A percentile compares a stretch with the other conserved stretches of the same genome.
phyloP scores from a whole-genome alignment of 2,888 invertebrate genomes.

The Trissoscelio sp. region DNA sequence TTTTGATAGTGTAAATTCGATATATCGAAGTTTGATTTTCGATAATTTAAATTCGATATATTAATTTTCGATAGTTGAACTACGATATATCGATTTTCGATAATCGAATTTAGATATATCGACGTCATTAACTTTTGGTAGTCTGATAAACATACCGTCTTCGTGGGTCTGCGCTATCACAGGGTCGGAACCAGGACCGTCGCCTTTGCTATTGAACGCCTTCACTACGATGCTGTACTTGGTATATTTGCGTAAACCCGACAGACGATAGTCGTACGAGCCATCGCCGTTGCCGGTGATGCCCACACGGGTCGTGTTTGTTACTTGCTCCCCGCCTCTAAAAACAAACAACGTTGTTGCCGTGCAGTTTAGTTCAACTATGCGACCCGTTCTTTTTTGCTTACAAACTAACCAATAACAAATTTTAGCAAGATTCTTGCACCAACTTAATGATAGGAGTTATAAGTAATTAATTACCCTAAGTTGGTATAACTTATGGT shows the following conservation, averaged over 20 bases:
- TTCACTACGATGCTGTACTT: slow-evolving; percentile 93
- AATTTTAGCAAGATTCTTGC: too few relatives aligned
- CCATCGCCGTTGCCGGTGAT: slow-evolving; percentile 84
- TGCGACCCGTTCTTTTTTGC: not conserved
- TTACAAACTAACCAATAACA: too few relatives aligned
- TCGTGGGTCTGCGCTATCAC: slow-evolving; percentile 92
- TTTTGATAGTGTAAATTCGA: too few relatives aligned
- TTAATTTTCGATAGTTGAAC: too few relatives aligned
- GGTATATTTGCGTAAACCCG: slow-evolving; percentile 90
- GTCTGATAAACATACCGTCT: slow-evolving; percentile 86
- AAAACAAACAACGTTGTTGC: slow-evolving; percentile 48
- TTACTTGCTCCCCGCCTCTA: slow-evolving; percentile 77
- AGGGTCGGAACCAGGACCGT: slow-evolving; percentile 92
- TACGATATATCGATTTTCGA: too few relatives aligned
- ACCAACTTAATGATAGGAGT: too few relatives aligned
- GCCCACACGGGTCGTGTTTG: slow-evolving; percentile 79
- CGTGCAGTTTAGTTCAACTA: not conserved
- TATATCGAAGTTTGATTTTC: too few relatives aligned
- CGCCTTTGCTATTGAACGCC: slow-evolving; percentile 93
- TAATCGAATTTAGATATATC: too few relatives aligned
- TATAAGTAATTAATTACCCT: slow-evolving; percentile 78
- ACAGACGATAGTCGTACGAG: slow-evolving; percentile 84
- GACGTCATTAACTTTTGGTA: slow-evolving; percentile 46
- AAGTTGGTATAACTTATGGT: slow-evolving; percentile 84
- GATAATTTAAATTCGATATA: too few relatives aligned